These are phyloP conservation scores for Puntigrus tetrazona DNA, from an alignment of 2,113 vertebrate species.

Conservation along the genomic window DNA sequence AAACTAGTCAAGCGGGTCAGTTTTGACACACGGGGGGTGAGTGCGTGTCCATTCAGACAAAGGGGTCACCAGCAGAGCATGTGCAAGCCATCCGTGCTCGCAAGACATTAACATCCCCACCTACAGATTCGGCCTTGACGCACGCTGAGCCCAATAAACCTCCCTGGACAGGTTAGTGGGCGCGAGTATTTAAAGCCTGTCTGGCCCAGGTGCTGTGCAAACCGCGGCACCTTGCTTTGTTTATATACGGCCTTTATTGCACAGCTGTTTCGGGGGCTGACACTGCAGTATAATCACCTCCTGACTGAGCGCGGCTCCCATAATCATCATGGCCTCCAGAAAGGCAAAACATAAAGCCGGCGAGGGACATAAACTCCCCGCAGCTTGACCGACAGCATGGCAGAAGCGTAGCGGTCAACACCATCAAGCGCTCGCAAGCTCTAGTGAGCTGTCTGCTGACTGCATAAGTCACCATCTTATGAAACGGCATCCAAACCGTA, in stretches of 20 bases:
- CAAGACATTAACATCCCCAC: slow-evolving; percentile 13
- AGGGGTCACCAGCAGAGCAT: background rate
- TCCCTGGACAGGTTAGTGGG: slow-evolving; percentile 59
- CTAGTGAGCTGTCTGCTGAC: background rate
- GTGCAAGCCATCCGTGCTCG: background rate
- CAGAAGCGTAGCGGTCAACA: slow-evolving; percentile 39
- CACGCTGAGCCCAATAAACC: slow-evolving; percentile 21
- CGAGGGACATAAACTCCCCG: slow-evolving; percentile 37
- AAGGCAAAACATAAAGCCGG: slow-evolving; percentile 55
- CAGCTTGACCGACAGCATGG: slow-evolving; percentile 36
- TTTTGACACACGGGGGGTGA: background rate
- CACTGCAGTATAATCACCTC: slow-evolving; percentile 66
- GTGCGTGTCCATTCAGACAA: background rate
- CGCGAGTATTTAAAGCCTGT: slow-evolving; percentile 71
- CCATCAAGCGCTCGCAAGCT: background rate
- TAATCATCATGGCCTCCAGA: slow-evolving; percentile 65
- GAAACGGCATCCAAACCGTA: background rate
- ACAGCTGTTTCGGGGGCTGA: slow-evolving; percentile 73
- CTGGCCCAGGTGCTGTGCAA: slow-evolving; percentile 72
- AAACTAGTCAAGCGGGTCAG: background rate
- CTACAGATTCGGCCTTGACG: background rate
- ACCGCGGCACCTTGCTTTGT: slow-evolving; percentile 67
- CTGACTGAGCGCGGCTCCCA: slow-evolving; percentile 60
- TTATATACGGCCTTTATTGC: slow-evolving; percentile 74
- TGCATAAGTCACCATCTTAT: background rate